Conservation (phyloP, 2,797 vertebrate genomes). For the Argyrosomus regius region DNA sequence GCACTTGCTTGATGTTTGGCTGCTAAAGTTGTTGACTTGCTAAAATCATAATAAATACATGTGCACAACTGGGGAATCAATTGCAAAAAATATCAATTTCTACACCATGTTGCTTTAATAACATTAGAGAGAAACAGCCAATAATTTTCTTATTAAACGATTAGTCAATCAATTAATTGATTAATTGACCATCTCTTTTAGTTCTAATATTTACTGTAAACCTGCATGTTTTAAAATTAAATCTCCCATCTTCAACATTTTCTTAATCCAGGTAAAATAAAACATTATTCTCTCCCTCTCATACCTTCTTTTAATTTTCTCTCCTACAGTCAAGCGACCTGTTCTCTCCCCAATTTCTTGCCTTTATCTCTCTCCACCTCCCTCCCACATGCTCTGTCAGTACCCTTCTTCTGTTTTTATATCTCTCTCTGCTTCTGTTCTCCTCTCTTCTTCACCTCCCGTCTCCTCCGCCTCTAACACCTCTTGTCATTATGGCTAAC, state of each 20-base stretch:
- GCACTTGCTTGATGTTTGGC: no score
- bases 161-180: no score
- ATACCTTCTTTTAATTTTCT: slow-evolving; percentile 4
- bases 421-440: slow-evolving; percentile 54
- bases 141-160: not conserved
- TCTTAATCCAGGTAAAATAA: not conserved
- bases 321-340: slow-evolving; percentile 6
- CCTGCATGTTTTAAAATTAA: not conserved
- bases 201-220: not conserved
- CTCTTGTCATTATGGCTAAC: slow-evolving; percentile 75
- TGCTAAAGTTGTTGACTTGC: no score
- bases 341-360: slow-evolving; percentile 31
- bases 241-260: not conserved
- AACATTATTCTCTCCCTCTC: not conserved
- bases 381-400: slow-evolving; percentile 53
- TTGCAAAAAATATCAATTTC: no score
- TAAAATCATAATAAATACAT: no score
- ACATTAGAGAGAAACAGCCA: not conserved
- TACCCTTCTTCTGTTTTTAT: slow-evolving; percentile 32
- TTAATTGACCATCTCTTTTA: no score
- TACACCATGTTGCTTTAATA: no score
- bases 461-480: slow-evolving; percentile 67
- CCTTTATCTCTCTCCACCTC: slow-evolving; percentile 31
- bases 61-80: no score
- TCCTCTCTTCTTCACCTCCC: slow-evolving; percentile 46